phyloP scores from a whole-genome alignment of 2,888 invertebrate genomes.

The Cantharis flavilabris region DNA sequence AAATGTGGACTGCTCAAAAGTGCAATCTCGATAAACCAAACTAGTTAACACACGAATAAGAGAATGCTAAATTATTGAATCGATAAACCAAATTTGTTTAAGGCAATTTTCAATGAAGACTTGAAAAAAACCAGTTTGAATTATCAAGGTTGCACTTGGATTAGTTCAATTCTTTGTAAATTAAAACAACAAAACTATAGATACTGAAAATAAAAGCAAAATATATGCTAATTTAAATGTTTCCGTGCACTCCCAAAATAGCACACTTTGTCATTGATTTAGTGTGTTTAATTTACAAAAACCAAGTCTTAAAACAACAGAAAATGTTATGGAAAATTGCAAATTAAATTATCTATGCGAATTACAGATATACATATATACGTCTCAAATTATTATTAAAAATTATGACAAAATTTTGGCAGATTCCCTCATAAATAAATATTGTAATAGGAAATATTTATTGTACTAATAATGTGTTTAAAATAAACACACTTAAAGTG shows the following conservation, averaged over 20 bases:
- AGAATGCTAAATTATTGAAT: neutral
- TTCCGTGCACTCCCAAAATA: neutral
- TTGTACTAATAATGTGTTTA: neutral
- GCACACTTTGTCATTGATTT: neutral
- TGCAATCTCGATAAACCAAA: neutral
- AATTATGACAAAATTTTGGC: neutral
- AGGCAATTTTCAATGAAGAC: neutral
- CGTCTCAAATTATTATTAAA: neutral
- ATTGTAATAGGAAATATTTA: neutral
- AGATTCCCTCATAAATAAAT: neutral
- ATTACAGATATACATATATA: neutral
- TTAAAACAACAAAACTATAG: neutral
- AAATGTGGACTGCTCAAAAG: neutral
- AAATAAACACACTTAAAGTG: neutral
- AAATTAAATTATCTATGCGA: neutral
- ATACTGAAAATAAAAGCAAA: neutral
- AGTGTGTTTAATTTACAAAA: neutral
- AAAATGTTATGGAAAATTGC: neutral
- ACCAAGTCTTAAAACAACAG: neutral
- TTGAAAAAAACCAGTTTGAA: neutral
- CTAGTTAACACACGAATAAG: conserved; percentile 2
- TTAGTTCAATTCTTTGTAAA: neutral
- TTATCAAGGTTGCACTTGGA: neutral
- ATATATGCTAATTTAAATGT: neutral
- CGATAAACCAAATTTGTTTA: neutral